Conservation (phyloP, 2,113 vertebrate species). For the Cryptotis parvus region DNA sequence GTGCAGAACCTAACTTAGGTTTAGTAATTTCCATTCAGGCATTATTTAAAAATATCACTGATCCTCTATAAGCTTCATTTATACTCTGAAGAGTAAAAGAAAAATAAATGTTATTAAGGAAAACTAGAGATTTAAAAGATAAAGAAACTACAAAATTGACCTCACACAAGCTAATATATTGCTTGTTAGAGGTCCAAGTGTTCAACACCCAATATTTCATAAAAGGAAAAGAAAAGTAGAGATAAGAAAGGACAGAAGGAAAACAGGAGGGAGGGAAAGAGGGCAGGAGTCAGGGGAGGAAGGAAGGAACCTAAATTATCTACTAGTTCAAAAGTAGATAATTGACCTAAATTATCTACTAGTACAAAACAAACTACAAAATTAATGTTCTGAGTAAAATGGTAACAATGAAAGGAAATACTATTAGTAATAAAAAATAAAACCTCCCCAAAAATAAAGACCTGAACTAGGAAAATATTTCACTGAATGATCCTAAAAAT, state of each 20-base stretch:
- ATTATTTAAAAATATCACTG: conserved; percentile 22
- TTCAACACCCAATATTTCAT: too few species aligned
- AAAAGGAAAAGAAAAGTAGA: background rate
- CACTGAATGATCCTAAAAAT: background rate
- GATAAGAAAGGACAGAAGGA: background rate
- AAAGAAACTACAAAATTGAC: background rate
- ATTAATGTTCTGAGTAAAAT: conserved; percentile 16
- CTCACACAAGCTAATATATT: background rate
- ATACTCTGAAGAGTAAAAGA: conserved; percentile 18
- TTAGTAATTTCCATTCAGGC: conserved; percentile 26
- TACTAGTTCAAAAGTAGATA: background rate
- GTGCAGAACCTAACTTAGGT: background rate
- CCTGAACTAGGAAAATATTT: background rate
- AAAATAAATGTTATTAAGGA: conserved; percentile 29
- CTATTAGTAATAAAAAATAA: conserved; percentile 14
- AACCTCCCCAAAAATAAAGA: background rate
- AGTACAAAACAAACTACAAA: too few species aligned
- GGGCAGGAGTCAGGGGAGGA: background rate
- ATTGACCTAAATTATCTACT: too few species aligned
- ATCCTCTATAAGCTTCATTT: conserved; percentile 31
- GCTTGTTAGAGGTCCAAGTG: too few species aligned
- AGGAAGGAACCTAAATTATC: background rate
- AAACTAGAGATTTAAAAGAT: background rate
- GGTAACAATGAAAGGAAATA: background rate
- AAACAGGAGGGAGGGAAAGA: background rate